A percentile compares a stretch with the other conserved stretches of the same genome.
Evolutionary conservation across 2,113 vertebrate genomes (phyloP).

Genomic region (Xiphophorus hellerii): DNA sequence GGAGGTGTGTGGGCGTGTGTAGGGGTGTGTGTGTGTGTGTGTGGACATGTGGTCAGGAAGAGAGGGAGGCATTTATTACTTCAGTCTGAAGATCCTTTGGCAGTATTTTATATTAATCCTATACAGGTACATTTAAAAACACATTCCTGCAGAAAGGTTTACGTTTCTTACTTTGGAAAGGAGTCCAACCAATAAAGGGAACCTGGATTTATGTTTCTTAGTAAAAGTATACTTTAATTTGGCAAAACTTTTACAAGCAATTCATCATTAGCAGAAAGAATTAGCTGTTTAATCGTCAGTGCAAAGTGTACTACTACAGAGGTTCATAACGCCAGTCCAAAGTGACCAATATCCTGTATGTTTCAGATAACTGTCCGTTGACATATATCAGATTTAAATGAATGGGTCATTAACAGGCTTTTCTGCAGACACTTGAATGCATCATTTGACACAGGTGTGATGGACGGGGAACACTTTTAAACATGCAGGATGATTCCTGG

Average conservation of each 20-base stretch:
- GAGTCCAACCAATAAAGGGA: not conserved
- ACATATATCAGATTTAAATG: not conserved
- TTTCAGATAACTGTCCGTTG: not conserved
- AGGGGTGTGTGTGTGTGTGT: not conserved
- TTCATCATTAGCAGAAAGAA: not conserved
- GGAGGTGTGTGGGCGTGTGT: not conserved
- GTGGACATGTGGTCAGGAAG: not conserved
- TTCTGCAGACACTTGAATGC: not conserved
- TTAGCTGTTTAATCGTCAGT: not conserved
- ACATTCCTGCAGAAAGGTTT: not conserved
- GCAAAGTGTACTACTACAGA: not conserved
- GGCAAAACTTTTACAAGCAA: not conserved
- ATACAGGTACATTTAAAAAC: not conserved
- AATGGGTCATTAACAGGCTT: not conserved
- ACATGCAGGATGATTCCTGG: no score
- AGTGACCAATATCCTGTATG: not conserved
- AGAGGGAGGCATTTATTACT: not conserved
- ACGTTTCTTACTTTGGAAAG: not conserved
- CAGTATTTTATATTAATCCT: not conserved
- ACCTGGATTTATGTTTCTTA: not conserved
- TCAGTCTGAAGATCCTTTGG: not conserved
- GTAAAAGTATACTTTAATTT: not conserved
- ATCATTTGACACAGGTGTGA: not conserved
- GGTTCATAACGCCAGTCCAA: not conserved
- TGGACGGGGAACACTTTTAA: no score